A percentile compares a stretch with the other conserved stretches of the same genome.
These are phyloP conservation scores for Sinocyclocheilus anshuiensis DNA, from an alignment of 2,113 vertebrate species.

Conservation along the genomic window DNA sequence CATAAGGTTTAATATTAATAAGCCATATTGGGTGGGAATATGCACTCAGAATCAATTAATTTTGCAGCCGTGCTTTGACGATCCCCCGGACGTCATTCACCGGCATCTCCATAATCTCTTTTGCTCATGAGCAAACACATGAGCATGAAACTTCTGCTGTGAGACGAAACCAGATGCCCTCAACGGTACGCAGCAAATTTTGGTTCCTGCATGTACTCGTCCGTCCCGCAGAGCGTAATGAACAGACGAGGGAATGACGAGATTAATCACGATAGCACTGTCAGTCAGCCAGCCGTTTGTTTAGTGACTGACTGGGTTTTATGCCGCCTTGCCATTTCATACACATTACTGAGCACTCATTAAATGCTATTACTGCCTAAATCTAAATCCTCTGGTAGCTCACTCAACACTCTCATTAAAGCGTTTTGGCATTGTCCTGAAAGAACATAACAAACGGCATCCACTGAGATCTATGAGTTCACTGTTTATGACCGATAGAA, in stretches of 20 bases:
- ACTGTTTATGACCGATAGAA: conserved; percentile 25
- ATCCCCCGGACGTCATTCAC: conserved; percentile 4
- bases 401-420: conserved; percentile 45
- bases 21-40: conserved; percentile 35
- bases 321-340: conserved; percentile 20
- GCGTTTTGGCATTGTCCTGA: conserved; percentile 35
- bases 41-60: conserved; percentile 18
- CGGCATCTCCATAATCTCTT: conserved; percentile 8
- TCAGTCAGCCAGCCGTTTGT: conserved; percentile 33
- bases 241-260: conserved; percentile 22
- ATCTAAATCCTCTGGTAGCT: conserved; percentile 19
- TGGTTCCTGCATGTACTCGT: background rate
- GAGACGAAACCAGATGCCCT: conserved; percentile 13
- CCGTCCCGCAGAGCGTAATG: background rate
- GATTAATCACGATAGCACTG: conserved; percentile 30
- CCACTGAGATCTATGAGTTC: conserved; percentile 3
- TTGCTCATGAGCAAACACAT: conserved; percentile 24
- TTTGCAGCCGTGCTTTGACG: conserved; percentile 13
- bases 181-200: background rate
- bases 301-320: conserved; percentile 39
- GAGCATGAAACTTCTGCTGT: background rate
- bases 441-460: conserved; percentile 32
- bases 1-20: conserved; percentile 37
- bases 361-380: conserved; percentile 34
- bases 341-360: conserved; percentile 39